phyloP scores from a whole-genome alignment of 2,888 invertebrate species.

The Drosophila buzzatii region DNA sequence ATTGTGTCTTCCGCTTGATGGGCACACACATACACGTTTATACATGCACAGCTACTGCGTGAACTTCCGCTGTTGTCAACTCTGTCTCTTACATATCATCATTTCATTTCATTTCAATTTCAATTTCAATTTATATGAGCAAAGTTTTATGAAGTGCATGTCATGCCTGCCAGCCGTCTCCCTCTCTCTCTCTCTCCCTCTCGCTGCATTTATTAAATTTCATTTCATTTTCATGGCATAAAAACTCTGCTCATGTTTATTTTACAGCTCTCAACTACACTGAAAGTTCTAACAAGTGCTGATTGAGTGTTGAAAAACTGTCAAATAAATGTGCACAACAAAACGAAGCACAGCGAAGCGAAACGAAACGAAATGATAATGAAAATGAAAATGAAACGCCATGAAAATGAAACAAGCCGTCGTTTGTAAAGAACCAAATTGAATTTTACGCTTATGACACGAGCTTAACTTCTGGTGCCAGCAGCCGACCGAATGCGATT shows the following conservation, averaged over 20 bases:
- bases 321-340: constrained; percentile 62
- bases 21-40: constrained; percentile 30
- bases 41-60: background rate
- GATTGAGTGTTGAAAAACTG: constrained; percentile 76
- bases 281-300: constrained; percentile 78
- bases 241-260: constrained; percentile 71
- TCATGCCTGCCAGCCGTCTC: constrained; percentile 59
- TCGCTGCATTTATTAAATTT: constrained; percentile 75
- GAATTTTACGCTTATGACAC: constrained; percentile 69
- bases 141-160: constrained; percentile 81
- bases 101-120: constrained; percentile 70
- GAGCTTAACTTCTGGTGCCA: constrained; percentile 42
- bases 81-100: constrained; percentile 62
- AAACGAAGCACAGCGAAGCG: constrained; percentile 7
- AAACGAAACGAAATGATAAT: constrained; percentile 16
- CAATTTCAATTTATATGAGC: constrained; percentile 79
- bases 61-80: constrained; percentile 51
- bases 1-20: constrained; percentile 46
- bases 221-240: constrained; percentile 62
- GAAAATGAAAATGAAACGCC: constrained; percentile 15
- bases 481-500: constrained; percentile 31
- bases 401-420: constrained; percentile 23
- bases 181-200: background rate
- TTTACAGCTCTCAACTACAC: constrained; percentile 68
- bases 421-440: constrained; percentile 66